phyloP scores from a whole-genome alignment of 37 sponge, comb jelly and placozoan species.

The Aplysina aerophoba region DNA sequence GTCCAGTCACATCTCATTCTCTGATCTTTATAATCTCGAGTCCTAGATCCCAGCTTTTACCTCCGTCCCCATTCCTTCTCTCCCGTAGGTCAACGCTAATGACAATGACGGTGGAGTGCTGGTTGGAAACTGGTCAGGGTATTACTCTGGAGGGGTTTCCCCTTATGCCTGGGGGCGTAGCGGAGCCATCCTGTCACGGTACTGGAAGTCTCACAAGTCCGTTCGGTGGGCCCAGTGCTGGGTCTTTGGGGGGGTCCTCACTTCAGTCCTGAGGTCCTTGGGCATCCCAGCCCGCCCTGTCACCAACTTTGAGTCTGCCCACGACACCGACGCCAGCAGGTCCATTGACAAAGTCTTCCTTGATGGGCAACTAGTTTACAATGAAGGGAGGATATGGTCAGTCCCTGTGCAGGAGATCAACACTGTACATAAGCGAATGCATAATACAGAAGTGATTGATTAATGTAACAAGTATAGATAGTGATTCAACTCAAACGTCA shows the following conservation, averaged over 20 bases:
- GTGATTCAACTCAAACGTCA: too few species aligned
- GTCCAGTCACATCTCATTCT: not conserved
- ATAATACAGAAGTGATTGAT: too few species aligned
- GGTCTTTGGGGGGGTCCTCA: slow-evolving; percentile 84
- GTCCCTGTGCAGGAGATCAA: too few species aligned
- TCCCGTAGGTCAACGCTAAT: slow-evolving; percentile 25
- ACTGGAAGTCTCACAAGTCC: slow-evolving; percentile 51
- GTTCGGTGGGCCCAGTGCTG: slow-evolving; percentile 83
- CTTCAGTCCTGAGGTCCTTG: slow-evolving; percentile 66
- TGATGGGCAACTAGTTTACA: slow-evolving; percentile 38
- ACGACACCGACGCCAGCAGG: slow-evolving; percentile 68
- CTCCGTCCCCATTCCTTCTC: too few species aligned
- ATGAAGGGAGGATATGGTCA: slow-evolving; percentile 7
- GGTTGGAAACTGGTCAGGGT: slow-evolving; percentile 58
- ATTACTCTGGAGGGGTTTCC: slow-evolving; percentile 41
- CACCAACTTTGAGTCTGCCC: slow-evolving; percentile 82
- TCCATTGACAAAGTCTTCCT: slow-evolving; percentile 72
- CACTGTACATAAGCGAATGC: too few species aligned
- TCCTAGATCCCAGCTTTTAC: too few species aligned
- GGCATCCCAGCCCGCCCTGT: slow-evolving; percentile 78
- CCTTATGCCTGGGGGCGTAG: slow-evolving; percentile 79
- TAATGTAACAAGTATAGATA: too few species aligned
- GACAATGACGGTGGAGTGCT: slow-evolving; percentile 71
- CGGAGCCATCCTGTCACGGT: slow-evolving; percentile 64
- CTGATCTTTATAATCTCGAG: too few species aligned